Conservation (phyloP, 2,888 invertebrate genomes). For the Ormyrus thymus region DNA sequence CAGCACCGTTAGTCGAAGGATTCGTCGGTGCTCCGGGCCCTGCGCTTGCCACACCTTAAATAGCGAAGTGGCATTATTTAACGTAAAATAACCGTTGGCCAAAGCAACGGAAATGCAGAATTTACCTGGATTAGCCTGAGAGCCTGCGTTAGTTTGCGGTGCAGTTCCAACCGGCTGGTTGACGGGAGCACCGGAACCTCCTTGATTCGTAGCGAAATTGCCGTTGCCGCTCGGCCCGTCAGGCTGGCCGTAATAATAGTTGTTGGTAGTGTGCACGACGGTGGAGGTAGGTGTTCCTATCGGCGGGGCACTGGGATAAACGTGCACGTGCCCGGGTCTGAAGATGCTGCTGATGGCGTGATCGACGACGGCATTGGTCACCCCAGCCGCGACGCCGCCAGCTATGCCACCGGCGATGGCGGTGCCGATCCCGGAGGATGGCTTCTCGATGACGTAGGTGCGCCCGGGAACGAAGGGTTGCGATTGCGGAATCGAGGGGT, state of each 20-base stretch:
- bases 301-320: conserved; percentile 37
- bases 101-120: background rate
- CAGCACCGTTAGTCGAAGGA: conserved; percentile 29
- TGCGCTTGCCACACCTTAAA: background rate
- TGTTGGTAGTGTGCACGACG: conserved; percentile 25
- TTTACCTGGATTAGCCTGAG: conserved; percentile 17
- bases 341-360: conserved; percentile 46
- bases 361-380: conserved; percentile 43
- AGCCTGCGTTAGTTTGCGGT: background rate
- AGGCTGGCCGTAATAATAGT: conserved; percentile 27
- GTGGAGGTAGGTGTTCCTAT: conserved; percentile 42
- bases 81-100: background rate
- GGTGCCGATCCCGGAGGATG: conserved; percentile 30
- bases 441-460: background rate
- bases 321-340: conserved; percentile 31
- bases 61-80: background rate
- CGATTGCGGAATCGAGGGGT: background rate
- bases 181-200: background rate
- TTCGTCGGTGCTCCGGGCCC: background rate
- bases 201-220: background rate
- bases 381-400: conserved; percentile 42
- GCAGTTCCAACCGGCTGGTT: background rate
- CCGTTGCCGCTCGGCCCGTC: background rate
- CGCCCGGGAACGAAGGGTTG: conserved; percentile 17
- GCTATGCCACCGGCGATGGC: conserved; percentile 28